A percentile compares a stretch with the other conserved stretches of the same genome.
Evolutionary conservation across 2,113 vertebrate genomes (phyloP).

Genomic region (Pyxicephalus adspersus): DNA sequence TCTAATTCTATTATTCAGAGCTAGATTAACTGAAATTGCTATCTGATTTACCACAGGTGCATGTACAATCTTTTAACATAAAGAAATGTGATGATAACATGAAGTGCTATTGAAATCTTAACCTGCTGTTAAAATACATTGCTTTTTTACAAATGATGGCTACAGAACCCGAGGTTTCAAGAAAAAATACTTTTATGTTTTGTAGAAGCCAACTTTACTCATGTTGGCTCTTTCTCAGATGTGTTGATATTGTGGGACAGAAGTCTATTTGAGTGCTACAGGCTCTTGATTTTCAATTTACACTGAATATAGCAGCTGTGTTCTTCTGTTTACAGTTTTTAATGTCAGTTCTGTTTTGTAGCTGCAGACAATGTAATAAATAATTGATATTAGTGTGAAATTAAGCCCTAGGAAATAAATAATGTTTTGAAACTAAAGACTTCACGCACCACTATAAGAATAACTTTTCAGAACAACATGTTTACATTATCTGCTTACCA

Average conservation of each 20-base stretch:
- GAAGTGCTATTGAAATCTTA: slow-evolving; percentile 1
- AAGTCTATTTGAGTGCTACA: neutral
- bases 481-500: too few species aligned
- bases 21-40: slow-evolving; percentile 34
- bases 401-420: too few species aligned
- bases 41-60: neutral
- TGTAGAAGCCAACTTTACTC: neutral
- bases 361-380: neutral
- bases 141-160: slow-evolving; percentile 7
- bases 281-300: neutral
- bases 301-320: neutral
- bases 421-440: too few species aligned
- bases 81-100: slow-evolving; percentile 3
- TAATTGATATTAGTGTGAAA: neutral
- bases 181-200: neutral
- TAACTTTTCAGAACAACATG: too few species aligned
- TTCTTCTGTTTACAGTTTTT: slow-evolving; percentile 4
- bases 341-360: neutral
- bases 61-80: slow-evolving; percentile 10
- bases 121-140: neutral
- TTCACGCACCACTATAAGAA: too few species aligned
- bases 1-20: slow-evolving; percentile 33
- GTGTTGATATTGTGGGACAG: neutral
- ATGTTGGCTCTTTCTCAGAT: neutral
- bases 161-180: neutral